Base-by-base conservation (phyloP, 2,113 vertebrate species). In the Crypturellus undulatus region DNA sequence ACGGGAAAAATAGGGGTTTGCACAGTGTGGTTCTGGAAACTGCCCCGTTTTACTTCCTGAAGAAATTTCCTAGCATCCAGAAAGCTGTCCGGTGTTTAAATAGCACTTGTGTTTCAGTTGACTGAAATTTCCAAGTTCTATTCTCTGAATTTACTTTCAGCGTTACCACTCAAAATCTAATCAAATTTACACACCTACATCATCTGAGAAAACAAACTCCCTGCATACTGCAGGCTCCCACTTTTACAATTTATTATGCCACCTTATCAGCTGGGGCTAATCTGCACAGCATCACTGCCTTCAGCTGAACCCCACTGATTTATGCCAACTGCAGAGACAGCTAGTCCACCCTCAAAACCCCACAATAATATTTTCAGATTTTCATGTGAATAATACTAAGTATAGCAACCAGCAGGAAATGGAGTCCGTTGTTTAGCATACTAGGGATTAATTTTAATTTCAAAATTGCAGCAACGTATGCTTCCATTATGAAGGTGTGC, bases 401-500 rank as follows among this genome's bases (percentile, higher is more conserved):
- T 40, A 25, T 20, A 86, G 32, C 84, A 89, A 86, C 73, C 24
- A 81, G 63, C 32, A 94, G 42, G 47, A 86, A 95, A 84, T 13
- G 0, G 79, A 79, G 63, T 59, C 64, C 38, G 64, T 28, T 54
- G 22, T 32, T 67, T 26, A 72, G 18, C 40, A 73, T 32, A 69
- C 9, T 30, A 43, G 32, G 45, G 40, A 63, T 76, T 93, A 43
- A 75, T 79, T 94, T 96, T 84, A 59, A 80, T 86, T 93, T 81
- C 52, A 84, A 93, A 96, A 84, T 60, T 67, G 79, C 88, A 92
- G 85, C 62, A 89, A 65, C 19, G 15, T 90, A 84, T 87, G 83
- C 58, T 94, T 81, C 84, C 87, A 70, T 89, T 90, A 83, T 72
- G 93, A 77, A 95, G 62, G 88, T 86, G 62, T 72, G 83, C 92